Evolutionary conservation across 2,113 vertebrate species (phyloP), one percentile per base, ranked within the genome.

Genomic region (Pagrus major): DNA sequence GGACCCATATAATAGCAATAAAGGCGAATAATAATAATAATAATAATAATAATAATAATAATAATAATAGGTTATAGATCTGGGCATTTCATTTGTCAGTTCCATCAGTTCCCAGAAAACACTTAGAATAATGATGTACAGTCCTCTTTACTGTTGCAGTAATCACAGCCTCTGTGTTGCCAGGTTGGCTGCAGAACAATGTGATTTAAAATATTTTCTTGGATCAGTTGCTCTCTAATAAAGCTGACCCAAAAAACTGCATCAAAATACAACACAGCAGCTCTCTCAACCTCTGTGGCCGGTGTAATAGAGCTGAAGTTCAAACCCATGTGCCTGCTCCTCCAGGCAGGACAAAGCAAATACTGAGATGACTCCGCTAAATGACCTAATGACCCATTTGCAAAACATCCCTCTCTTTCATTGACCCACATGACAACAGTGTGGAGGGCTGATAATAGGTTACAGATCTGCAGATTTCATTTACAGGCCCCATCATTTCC

Each of bases 401-500:
- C 78, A 74, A 52, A 58, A 8, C 60, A 23, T 67, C 39, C 29
- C 42, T 81, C 67, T 73, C 46, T 58, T 78, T 49, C 61, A n/a
- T 4, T 78, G 81, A 84, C 65, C 83, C 69, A 46, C 72, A 29
- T 47, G 70, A 66, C 52, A 71, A 16, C 66, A 65, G 16, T 12
- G 60, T 66, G 29, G 55, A 71, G 5, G 77, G 54, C 71, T 71
- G 70, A 73, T 82, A 66, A 71, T 68, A 86, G 71, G 52, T 56
- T 49, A 84, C 82, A 74, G 60, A 84, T 72, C 58, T 25, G 66
- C 46, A 58, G 78, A 54, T 76, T 85, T 73, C 80, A 71, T 91
- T 88, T 82, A 87, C 59, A 59, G 82, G 69, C 76, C 76, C 72
- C 51, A 65, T 79, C 72, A 55, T 86, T 89, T 88, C 80, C 80